Base-by-base conservation (phyloP, 2,113 vertebrate genomes). In the Hylia prasina region DNA sequence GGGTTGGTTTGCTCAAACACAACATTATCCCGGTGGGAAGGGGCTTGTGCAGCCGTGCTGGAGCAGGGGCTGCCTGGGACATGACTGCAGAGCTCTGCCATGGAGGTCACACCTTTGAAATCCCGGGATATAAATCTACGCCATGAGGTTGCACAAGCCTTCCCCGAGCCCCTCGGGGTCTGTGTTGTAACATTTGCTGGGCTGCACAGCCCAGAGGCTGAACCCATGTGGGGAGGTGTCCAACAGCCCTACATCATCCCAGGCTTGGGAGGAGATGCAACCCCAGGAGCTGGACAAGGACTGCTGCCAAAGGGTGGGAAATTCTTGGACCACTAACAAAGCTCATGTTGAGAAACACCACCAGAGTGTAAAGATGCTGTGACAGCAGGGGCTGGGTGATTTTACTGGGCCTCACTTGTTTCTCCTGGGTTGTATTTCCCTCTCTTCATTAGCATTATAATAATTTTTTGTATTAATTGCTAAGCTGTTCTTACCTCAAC, bases 31-130 rank as follows among this genome's bases (percentile, higher is more conserved):
- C 0, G 0, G 39, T 28, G 39, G 54, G 39, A 53, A 78, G 45
- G 45, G 5, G 63, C 27, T 44, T 56, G n/a, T 1, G 0, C 0
- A 0, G 84, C 84, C 3, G 2, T 23, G 48, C n/a, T 25, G 31
- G 61, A 60, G 69, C 1, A 0, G 25, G 28, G 20, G n/a, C 51
- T 66, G 77, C 45, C 53, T 15, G 4, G 44, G 44, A 58, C 23
- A n/a, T 2, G 33, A 73, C 13, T n/a, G 60, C 10, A 3, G 53
- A 68, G 47, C n/a, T 82, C 18, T 68, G 69, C 78, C 61, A 13
- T 4, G 24, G 70, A 45, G 61, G 61, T 60, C 48, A 68, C 70
- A 82, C 20, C 70, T 75, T 18, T 15, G 54, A 40, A 47, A 61
- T 35, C 54, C 30, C 0, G 1, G 78, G 61, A 54, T 27, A 40